These are phyloP conservation scores for Drosophila eugracilis DNA, from an alignment of 1,140 invertebrate genomes.

Conservation along the genomic window DNA sequence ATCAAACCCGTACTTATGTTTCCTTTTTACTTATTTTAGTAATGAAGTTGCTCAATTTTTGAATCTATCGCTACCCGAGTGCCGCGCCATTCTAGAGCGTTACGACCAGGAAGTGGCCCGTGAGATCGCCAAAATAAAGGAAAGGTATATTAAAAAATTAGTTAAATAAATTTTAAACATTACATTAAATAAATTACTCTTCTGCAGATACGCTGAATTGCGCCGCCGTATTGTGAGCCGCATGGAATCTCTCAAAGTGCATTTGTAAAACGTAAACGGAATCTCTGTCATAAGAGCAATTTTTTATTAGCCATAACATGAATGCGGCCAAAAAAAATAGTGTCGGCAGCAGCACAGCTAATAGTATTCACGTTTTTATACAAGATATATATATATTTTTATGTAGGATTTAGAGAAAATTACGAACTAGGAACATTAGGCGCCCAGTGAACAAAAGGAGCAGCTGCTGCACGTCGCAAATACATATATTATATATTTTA, in stretches of 20 bases:
- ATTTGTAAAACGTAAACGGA: constrained; percentile 80
- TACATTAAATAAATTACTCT: not conserved
- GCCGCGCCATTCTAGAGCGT: constrained; percentile 91
- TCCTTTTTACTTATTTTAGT: constrained; percentile 20
- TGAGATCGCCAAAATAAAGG: constrained; percentile 89
- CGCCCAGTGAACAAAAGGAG: constrained; percentile 72
- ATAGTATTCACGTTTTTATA: constrained; percentile 70
- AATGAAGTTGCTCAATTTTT: constrained; percentile 93
- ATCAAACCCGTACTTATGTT: not conserved
- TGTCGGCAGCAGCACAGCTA: constrained; percentile 43
- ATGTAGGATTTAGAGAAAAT: constrained; percentile 72
- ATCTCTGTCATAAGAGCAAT: constrained; percentile 48
- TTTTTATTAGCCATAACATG: constrained; percentile 67
- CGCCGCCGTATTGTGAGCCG: constrained; percentile 88
- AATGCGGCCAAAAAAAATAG: constrained; percentile 65
- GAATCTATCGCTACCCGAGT: constrained; percentile 91
- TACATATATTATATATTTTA: constrained; percentile 31
- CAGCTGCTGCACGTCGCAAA: constrained; percentile 56
- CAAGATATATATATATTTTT: constrained; percentile 47
- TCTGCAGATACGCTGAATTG: constrained; percentile 88
- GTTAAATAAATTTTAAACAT: constrained; percentile 19
- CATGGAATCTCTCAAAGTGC: constrained; percentile 90
- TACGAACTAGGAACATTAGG: constrained; percentile 60
- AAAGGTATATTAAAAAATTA: constrained; percentile 87
- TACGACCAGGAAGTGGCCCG: constrained; percentile 92